A percentile compares a stretch with the other conserved stretches of the same genome.
These are phyloP conservation scores for Falco cherrug DNA, from an alignment of 2,797 vertebrate genomes.

Conservation along the genomic window DNA sequence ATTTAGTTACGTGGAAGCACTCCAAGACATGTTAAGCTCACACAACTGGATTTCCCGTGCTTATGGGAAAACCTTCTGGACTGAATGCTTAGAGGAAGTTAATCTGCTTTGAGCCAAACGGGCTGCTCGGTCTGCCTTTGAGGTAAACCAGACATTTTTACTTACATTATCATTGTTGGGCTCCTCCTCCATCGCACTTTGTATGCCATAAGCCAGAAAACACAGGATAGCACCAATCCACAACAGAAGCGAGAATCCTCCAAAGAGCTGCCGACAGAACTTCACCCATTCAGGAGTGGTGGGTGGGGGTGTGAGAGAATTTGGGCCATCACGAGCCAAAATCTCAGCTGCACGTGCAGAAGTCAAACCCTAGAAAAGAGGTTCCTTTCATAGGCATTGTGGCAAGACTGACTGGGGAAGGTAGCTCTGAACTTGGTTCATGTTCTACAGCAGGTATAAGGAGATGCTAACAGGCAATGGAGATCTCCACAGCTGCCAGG, in stretches of 20 bases:
- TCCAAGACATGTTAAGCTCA: conserved; percentile 31
- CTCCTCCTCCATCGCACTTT: conserved; percentile 84
- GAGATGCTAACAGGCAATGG: background rate
- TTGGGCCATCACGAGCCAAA: conserved; percentile 91
- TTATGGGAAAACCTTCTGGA: conserved; percentile 43
- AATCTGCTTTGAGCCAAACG: conserved; percentile 6
- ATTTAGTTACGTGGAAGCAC: conserved; percentile 30
- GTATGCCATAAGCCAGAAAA: conserved; percentile 90
- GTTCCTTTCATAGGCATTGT: background rate
- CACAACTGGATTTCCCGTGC: background rate
- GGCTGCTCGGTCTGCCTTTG: background rate
- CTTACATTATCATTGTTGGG: conserved; percentile 90
- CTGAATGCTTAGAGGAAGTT: conserved; percentile 3
- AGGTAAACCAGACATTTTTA: background rate
- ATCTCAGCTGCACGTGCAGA: conserved; percentile 87
- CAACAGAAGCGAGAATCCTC: conserved; percentile 93
- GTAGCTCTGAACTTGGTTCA: background rate
- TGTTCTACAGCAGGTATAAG: background rate
- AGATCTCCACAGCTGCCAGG: background rate
- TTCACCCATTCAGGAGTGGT: conserved; percentile 98
- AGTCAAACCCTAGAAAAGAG: conserved; percentile 84
- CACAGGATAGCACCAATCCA: conserved; percentile 96
- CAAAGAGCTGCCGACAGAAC: conserved; percentile 95
- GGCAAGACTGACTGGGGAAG: background rate
- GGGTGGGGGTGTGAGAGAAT: conserved; percentile 92